phyloP scores from a whole-genome alignment of 2,888 invertebrate species.

The Neoscelio sp. region DNA sequence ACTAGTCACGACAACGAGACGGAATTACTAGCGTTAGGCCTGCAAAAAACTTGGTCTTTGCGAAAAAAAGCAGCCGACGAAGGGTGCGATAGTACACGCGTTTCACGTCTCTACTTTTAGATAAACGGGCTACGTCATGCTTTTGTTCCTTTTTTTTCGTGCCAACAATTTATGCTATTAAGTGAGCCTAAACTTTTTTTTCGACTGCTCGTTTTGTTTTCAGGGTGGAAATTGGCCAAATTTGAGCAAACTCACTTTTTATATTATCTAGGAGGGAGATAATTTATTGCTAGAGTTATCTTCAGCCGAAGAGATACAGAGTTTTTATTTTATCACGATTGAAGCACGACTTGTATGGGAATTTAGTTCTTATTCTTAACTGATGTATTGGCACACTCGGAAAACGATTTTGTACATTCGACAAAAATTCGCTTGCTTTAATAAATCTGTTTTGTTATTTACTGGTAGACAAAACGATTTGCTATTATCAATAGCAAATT shows the following conservation, averaged over 20 bases:
- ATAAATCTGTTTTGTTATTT: no score
- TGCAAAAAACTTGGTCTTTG: conserved; percentile 63
- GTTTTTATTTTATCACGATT: neutral
- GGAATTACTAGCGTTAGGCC: conserved; percentile 58
- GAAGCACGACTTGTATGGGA: neutral
- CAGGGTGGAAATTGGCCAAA: conserved; percentile 31
- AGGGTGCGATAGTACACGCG: conserved; percentile 68
- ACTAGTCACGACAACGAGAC: conserved; percentile 69
- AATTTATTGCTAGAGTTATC: conserved; percentile 27
- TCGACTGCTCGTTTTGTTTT: conserved; percentile 29
- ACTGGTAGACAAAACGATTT: no score
- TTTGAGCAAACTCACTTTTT: conserved; percentile 34
- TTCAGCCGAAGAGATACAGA: neutral
- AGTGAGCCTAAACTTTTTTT: conserved; percentile 49
- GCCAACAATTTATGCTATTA: conserved; percentile 62
- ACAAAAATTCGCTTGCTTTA: no score
- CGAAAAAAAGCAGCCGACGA: conserved; percentile 48
- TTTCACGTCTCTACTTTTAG: conserved; percentile 67
- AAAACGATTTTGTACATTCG: no score
- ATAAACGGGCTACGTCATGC: conserved; percentile 63
- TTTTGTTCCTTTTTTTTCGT: conserved; percentile 48
- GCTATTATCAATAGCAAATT: no score
- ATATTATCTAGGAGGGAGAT: conserved; percentile 28
- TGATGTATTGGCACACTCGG: no score
- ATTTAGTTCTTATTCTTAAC: no score